These are phyloP conservation scores for Sesamia inferens DNA, from an alignment of 2,888 invertebrate species.

Conservation along the genomic window DNA sequence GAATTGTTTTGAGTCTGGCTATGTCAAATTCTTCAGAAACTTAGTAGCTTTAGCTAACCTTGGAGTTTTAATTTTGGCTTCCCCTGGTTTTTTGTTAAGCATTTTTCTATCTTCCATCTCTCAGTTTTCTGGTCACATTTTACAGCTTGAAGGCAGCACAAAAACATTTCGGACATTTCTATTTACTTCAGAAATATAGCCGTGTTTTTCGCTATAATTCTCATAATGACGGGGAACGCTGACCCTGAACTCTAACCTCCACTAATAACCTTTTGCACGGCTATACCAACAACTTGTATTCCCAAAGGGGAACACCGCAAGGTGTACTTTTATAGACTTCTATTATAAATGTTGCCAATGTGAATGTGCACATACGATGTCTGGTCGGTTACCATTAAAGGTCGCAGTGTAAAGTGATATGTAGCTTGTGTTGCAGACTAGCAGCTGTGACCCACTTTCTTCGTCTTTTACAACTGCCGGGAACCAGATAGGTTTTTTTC, in stretches of 20 bases:
- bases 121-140: background rate
- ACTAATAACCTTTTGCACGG: conserved; percentile 3
- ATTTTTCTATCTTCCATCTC: background rate
- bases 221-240: background rate
- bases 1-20: background rate
- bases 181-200: background rate
- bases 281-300: conserved; percentile 7
- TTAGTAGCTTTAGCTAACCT: background rate
- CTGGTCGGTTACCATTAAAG: conserved; percentile 60
- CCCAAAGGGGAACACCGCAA: conserved; percentile 15
- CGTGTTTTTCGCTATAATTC: background rate
- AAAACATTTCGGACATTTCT: background rate
- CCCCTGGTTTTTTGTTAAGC: background rate
- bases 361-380: conserved; percentile 27
- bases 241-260: conserved; percentile 35
- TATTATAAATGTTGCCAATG: conserved; percentile 12
- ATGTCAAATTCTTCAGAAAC: background rate
- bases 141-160: background rate
- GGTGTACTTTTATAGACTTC: conserved; percentile 28
- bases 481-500: conserved; percentile 34
- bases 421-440: conserved; percentile 39
- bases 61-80: background rate
- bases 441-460: conserved; percentile 62
- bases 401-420: conserved; percentile 55
- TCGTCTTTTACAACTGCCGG: conserved; percentile 48